Conservation (phyloP, 1,140 invertebrate species). For the Sesamia nonagrioides region DNA sequence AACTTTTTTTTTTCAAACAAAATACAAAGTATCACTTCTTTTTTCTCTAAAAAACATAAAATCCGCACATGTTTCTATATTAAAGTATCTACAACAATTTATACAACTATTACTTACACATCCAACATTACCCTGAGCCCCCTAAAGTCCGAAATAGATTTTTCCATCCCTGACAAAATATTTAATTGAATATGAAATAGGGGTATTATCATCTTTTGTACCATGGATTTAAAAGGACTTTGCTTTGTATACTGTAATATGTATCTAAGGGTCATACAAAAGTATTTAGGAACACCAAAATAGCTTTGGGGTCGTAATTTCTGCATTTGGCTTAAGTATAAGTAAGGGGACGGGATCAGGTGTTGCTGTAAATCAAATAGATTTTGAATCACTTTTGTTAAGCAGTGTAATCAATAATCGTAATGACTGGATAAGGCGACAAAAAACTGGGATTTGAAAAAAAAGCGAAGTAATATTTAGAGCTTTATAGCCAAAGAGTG, state of each 20-base stretch:
- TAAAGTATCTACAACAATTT: slow-evolving; percentile 35
- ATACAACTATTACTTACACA: slow-evolving; percentile 53
- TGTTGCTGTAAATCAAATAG: slow-evolving; percentile 56
- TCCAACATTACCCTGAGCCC: slow-evolving; percentile 62
- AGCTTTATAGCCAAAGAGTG: no score
- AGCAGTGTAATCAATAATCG: slow-evolving; percentile 13
- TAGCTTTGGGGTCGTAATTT: slow-evolving; percentile 67
- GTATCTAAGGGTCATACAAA: slow-evolving; percentile 80
- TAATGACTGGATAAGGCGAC: not conserved
- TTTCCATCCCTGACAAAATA: slow-evolving; percentile 81
- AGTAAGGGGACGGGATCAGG: slow-evolving; percentile 56
- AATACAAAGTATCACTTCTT: not conserved
- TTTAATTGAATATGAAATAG: slow-evolving; percentile 86
- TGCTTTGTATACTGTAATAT: slow-evolving; percentile 65
- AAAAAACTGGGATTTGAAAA: not conserved
- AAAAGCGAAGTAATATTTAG: no score
- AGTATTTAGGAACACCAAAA: slow-evolving; percentile 80
- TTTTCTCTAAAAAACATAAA: not conserved
- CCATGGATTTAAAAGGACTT: slow-evolving; percentile 76
- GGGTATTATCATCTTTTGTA: slow-evolving; percentile 84
- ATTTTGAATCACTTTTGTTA: slow-evolving; percentile 26
- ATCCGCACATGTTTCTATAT: not conserved
- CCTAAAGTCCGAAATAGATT: slow-evolving; percentile 74
- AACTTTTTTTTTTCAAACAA: not conserved
- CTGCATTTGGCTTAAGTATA: slow-evolving; percentile 53